Evolutionary conservation across 2,888 invertebrate species (phyloP).

Genomic region (Agrilus biguttatus): DNA sequence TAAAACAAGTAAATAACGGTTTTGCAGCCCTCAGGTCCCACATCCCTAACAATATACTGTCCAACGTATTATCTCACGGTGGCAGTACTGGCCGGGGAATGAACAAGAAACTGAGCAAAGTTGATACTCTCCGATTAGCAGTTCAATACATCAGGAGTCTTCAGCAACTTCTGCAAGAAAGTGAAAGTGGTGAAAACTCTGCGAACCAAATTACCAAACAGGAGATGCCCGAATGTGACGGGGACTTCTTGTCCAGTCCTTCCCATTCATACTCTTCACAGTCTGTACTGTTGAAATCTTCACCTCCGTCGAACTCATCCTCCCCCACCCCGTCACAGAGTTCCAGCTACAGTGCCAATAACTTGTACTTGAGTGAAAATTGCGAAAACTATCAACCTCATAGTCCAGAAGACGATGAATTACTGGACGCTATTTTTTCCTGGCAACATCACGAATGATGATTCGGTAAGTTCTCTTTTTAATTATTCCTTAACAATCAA

Average conservation of each 20-base stretch:
- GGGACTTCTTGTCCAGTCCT: constrained; percentile 38
- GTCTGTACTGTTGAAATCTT: not conserved
- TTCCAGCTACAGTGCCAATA: no score
- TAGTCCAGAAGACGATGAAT: constrained; percentile 71
- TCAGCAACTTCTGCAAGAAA: constrained; percentile 58
- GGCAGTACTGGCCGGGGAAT: constrained; percentile 42
- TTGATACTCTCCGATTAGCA: constrained; percentile 79
- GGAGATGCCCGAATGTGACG: no score
- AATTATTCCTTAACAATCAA: no score
- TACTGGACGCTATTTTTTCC: constrained; percentile 62
- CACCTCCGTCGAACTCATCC: constrained; percentile 1
- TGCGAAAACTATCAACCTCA: constrained; percentile 61
- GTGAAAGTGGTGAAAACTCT: constrained; percentile 30
- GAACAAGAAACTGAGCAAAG: constrained; percentile 71
- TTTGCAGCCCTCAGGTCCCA: constrained; percentile 78
- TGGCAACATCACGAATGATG: constrained; percentile 45
- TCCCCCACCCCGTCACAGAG: constrained; percentile 6
- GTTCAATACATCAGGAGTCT: constrained; percentile 79
- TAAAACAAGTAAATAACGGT: constrained; percentile 84
- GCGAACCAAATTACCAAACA: no score
- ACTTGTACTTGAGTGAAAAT: constrained; percentile 27
- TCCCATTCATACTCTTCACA: constrained; percentile 48
- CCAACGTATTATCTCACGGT: constrained; percentile 39
- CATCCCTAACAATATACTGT: constrained; percentile 70
- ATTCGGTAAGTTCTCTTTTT: no score